Percentiles rank a stretch among this genome's conserved stretches.
Conservation (phyloP, 2,888 invertebrate species). For the Cancer borealis region DNA sequence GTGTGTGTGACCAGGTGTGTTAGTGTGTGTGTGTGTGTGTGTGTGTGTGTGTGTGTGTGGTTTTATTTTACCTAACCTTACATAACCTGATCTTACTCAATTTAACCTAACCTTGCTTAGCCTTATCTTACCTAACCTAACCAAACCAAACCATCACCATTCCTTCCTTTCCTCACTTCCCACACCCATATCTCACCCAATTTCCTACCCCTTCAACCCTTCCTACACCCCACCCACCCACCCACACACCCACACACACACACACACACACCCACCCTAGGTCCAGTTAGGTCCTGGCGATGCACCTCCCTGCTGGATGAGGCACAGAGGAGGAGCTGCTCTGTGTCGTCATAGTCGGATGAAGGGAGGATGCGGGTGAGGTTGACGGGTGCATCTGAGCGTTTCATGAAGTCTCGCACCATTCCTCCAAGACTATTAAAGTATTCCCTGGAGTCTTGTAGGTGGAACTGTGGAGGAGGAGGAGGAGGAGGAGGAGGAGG, state of each 20-base stretch:
- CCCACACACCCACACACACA: background rate
- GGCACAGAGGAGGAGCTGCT: slow-evolving; percentile 65
- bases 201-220: background rate
- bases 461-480: slow-evolving; percentile 39
- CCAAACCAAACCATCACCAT: background rate
- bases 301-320: slow-evolving; percentile 50
- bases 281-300: slow-evolving; percentile 44
- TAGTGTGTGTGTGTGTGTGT: background rate
- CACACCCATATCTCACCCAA: background rate
- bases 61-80: too few relatives aligned
- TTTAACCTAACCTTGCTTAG: too few relatives aligned
- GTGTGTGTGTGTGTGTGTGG: background rate
- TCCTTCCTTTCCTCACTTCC: background rate
- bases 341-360: slow-evolving; percentile 72
- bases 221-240: background rate
- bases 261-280: slow-evolving; percentile 8
- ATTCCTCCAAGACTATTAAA: slow-evolving; percentile 50
- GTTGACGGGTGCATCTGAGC: background rate
- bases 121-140: background rate
- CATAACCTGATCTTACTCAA: too few relatives aligned
- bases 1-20: background rate
- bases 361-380: slow-evolving; percentile 67
- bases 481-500: background rate
- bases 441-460: slow-evolving; percentile 42
- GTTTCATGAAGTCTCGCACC: slow-evolving; percentile 38